Base-by-base conservation (phyloP, 2,797 vertebrate genomes). In the Neostethus bicornis region DNA sequence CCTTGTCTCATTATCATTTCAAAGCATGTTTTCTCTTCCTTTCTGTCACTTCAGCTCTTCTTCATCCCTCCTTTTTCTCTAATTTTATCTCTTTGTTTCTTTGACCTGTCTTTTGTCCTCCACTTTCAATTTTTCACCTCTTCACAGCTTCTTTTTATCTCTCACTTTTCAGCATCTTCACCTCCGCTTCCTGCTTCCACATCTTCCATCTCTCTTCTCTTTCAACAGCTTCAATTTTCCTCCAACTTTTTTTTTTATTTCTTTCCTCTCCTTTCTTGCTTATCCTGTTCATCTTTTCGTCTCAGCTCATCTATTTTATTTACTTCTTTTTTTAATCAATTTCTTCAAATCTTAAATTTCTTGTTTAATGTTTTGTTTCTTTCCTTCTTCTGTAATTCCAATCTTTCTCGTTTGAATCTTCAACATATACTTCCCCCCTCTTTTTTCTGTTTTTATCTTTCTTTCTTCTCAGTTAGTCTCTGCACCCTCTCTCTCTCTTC, bases 131-230 rank as follows among this genome's bases (percentile, higher is more conserved):
- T 8, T 47, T 21, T 26, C n/a, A 25, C 44, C 1, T 56, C 24
- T 52, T n/a, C 20, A n/a, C n/a, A 20, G 11, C 47, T 46, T 34
- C 19, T 23, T 51, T 42, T 47, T 16, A 66, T 46, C 14, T 56
- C 43, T 8, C 24, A n/a, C 23, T 46, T 42, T 25, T 46, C 26
- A 10, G 3, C 23, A 37, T 16, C 13, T 34, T 21, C 24, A n/a
- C 41, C 29, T 0, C 20, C 13, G 21, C 19, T 20, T 11, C 28
- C 25, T n/a, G 1, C 23, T 23, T 56, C 39, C 13, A 21, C 3
- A n/a, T 1, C n/a, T 38, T 44, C 13, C 5, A 19, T 13, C 23
- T 32, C 28, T 21, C 23, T 39, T 17, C 13, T 26, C 20, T 25
- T 38, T 39, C 34, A 39, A 16, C 38, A 11, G 14, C 58, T 58